phyloP scores from a whole-genome alignment of 2,113 vertebrate species.

The Tauraco erythrolophus region DNA sequence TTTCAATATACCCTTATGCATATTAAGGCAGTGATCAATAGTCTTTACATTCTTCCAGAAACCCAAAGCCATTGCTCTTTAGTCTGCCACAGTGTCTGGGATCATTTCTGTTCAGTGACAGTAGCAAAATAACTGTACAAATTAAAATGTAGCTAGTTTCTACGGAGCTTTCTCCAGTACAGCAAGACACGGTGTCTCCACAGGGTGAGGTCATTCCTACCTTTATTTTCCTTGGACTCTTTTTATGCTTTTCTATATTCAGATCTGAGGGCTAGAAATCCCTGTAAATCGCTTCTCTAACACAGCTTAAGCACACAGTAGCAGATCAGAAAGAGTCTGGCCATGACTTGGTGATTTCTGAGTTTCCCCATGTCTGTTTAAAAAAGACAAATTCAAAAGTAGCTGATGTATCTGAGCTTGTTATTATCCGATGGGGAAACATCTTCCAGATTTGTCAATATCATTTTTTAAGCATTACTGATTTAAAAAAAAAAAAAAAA shows the following conservation, averaged over 20 bases:
- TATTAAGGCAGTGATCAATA: neutral
- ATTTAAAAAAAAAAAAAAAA: neutral
- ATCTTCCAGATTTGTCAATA: neutral
- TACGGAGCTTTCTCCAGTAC: neutral
- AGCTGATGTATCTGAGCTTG: neutral
- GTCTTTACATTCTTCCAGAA: neutral
- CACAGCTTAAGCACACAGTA: neutral
- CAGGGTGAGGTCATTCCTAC: slow-evolving; percentile 51
- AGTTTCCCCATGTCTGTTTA: neutral
- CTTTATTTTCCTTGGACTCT: slow-evolving; percentile 59
- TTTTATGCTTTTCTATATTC: neutral
- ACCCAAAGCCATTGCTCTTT: neutral
- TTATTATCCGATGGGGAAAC: neutral
- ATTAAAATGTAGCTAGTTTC: neutral
- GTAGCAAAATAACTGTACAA: neutral
- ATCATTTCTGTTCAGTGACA: neutral
- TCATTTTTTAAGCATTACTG: neutral
- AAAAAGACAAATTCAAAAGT: neutral
- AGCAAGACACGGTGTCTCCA: slow-evolving; percentile 44
- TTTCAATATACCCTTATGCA: neutral
- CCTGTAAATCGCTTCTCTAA: neutral
- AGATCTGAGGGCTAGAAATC: neutral
- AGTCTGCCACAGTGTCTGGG: neutral
- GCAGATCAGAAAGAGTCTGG: neutral
- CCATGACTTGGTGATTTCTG: neutral